Conservation (phyloP, 2,113 vertebrate species). For the Picathartes gymnocephalus region DNA sequence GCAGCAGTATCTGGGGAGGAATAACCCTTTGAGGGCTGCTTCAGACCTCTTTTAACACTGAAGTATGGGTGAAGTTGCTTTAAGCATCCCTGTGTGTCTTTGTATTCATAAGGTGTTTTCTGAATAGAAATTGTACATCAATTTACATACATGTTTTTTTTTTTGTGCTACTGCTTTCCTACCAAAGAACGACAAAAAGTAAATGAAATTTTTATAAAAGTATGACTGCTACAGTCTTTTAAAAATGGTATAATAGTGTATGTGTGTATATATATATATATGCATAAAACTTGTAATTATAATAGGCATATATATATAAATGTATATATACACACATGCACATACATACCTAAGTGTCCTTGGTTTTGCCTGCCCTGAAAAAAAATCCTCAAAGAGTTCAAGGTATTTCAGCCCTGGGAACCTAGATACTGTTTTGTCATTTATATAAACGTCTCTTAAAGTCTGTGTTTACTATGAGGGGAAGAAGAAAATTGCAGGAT, state of each 20-base stretch:
- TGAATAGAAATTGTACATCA: not conserved
- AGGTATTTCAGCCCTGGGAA: not conserved
- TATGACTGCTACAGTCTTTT: not conserved
- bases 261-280: not conserved
- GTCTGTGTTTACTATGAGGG: not conserved
- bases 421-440: not conserved
- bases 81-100: not conserved
- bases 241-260: not conserved
- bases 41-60: not conserved
- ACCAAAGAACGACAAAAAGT: not conserved
- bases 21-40: not conserved
- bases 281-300: not conserved
- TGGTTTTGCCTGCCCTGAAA: not conserved
- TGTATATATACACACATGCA: fast-evolving
- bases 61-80: not conserved
- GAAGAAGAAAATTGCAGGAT: not conserved
- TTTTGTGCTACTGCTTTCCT: not conserved
- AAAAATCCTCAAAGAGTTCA: not conserved
- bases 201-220: not conserved
- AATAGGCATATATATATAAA: too few relatives aligned
- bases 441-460: not conserved
- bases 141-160: not conserved
- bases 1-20: not conserved
- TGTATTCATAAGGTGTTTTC: not conserved
- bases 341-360: not conserved